A percentile compares a stretch with the other conserved stretches of the same genome.
Evolutionary conservation across 2,113 vertebrate genomes (phyloP).

Genomic region (Platysternon megacephalum): DNA sequence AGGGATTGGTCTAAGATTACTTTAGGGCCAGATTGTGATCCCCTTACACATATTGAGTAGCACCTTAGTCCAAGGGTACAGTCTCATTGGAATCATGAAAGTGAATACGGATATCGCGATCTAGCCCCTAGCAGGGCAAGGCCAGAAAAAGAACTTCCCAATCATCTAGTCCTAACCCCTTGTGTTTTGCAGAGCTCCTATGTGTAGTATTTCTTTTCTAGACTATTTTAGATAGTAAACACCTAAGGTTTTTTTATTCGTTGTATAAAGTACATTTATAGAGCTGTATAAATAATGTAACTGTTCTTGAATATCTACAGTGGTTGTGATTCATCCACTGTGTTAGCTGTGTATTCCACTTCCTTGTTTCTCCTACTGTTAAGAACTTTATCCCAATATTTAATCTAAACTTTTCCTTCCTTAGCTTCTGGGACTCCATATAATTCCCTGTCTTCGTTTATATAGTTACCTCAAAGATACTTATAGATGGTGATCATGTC

Average conservation of each 20-base stretch:
- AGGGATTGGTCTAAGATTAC: neutral
- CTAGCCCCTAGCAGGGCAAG: neutral
- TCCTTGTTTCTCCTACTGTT: neutral
- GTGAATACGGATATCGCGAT: neutral
- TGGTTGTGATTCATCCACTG: neutral
- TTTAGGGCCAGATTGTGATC: neutral
- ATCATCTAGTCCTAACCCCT: neutral
- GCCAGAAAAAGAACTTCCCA: neutral
- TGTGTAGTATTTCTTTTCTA: neutral
- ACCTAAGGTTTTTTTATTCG: neutral
- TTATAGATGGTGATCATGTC: neutral
- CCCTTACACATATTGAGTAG: neutral
- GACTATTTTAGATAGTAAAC: neutral
- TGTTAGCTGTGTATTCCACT: neutral
- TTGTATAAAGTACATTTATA: neutral
- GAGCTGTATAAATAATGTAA: neutral
- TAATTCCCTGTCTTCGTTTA: conserved; percentile 12
- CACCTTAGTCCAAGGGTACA: neutral
- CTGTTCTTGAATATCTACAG: neutral
- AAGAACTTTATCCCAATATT: neutral
- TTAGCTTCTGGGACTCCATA: neutral
- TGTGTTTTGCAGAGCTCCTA: neutral
- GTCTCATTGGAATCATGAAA: neutral
- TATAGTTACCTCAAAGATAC: neutral
- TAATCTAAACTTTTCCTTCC: neutral